phyloP scores from a whole-genome alignment of 2,888 invertebrate species.

The Caenorhabditis sp. region DNA sequence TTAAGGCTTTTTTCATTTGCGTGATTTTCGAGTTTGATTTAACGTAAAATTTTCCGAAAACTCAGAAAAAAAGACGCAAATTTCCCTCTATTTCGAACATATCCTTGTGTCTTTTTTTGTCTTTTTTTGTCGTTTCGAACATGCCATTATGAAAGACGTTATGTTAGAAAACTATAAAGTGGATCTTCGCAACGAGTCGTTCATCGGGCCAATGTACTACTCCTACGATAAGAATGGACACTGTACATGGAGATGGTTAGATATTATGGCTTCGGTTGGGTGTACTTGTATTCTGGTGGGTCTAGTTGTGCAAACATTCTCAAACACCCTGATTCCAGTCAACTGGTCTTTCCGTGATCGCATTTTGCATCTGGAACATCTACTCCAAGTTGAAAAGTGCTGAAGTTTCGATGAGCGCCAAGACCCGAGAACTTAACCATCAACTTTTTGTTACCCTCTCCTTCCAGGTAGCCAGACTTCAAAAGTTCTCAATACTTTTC shows the following conservation, averaged over 20 bases:
- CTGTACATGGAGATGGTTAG: constrained; percentile 8
- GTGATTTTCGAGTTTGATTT: too few species aligned
- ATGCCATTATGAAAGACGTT: constrained; percentile 24
- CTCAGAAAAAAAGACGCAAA: too few species aligned
- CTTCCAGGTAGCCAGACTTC: constrained; percentile 17
- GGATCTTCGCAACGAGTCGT: constrained; percentile 12
- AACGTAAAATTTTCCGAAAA: too few species aligned
- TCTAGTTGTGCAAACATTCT: neutral
- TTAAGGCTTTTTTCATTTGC: too few species aligned
- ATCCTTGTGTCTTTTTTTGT: too few species aligned
- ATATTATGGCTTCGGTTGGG: constrained; percentile 23
- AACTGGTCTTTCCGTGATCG: constrained; percentile 23
- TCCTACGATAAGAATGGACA: neutral
- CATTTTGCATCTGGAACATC: constrained; percentile 25
- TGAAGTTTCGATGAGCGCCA: constrained; percentile 19
- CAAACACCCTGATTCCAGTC: neutral
- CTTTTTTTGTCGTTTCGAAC: too few species aligned
- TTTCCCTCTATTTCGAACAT: too few species aligned
- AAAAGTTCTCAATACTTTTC: neutral
- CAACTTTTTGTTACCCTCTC: constrained; percentile 43
- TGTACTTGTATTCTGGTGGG: constrained; percentile 29
- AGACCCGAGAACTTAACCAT: constrained; percentile 35
- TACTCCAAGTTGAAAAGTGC: constrained; percentile 22
- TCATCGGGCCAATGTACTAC: constrained; percentile 48
- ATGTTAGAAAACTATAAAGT: constrained; percentile 22